Conservation (phyloP, 2,888 invertebrate genomes). For the Folsomia manolachei region DNA sequence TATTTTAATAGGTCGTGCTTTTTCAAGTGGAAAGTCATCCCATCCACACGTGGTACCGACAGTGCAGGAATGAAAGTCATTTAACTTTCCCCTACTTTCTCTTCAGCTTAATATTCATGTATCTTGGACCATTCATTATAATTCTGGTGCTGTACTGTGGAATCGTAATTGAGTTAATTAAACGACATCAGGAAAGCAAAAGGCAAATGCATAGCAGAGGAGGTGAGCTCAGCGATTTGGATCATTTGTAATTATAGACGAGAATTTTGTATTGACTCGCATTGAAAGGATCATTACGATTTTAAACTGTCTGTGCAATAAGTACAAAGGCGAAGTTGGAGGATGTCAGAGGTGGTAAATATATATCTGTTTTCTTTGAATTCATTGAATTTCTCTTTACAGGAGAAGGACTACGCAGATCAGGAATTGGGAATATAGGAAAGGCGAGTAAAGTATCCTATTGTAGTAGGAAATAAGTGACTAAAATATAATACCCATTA, state of each 20-base stretch:
- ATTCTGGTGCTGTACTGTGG: slow-evolving; percentile 86
- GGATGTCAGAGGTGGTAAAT: too few species aligned
- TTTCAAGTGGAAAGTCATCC: slow-evolving; percentile 73
- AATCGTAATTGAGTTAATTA: slow-evolving; percentile 79
- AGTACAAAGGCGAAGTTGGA: too few species aligned
- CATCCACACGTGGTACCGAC: slow-evolving; percentile 70
- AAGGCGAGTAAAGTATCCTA: too few species aligned
- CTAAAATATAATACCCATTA: too few species aligned
- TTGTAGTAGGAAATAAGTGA: too few species aligned
- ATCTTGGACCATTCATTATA: slow-evolving; percentile 76
- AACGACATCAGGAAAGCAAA: slow-evolving; percentile 18
- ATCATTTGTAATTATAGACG: too few species aligned
- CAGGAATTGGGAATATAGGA: slow-evolving; percentile 76
- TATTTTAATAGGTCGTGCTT: slow-evolving; percentile 66
- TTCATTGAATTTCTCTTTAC: too few species aligned
- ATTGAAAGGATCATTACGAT: too few species aligned
- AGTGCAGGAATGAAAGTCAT: slow-evolving; percentile 84
- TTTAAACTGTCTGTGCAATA: too few species aligned
- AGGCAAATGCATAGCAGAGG: not conserved
- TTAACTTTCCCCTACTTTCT: slow-evolving; percentile 79
- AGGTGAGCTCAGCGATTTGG: too few species aligned
- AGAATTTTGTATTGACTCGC: too few species aligned
- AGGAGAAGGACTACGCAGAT: slow-evolving; percentile 59
- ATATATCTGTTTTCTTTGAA: too few species aligned
- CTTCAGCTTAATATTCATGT: slow-evolving; percentile 82